Base-by-base conservation (phyloP, 2,888 invertebrate genomes). In the Drosophila suboccidentalis region DNA sequence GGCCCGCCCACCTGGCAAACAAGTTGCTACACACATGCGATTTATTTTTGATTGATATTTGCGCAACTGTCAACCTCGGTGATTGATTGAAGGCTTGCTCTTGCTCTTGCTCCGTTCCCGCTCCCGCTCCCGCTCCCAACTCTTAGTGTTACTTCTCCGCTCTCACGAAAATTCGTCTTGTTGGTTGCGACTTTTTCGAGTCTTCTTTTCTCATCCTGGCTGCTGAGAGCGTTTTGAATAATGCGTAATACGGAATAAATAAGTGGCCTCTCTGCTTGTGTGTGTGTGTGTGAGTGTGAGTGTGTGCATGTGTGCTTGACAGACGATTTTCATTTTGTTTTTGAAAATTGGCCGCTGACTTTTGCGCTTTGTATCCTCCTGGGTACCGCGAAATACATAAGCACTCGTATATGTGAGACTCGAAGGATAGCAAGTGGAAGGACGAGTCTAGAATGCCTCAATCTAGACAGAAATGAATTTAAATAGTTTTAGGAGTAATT, bases 21-120 rank as follows among this genome's bases (percentile, higher is more conserved):
- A 84, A 83, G 61, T 78, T 71, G 79, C 82, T 66, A 84, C 87
- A 82, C 71, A 85, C 80, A 89, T 89, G 76, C 87, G 89, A 89
- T 84, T 84, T 84, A 84, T 89, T 82, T 84, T 84, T 84, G 84
- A 89, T 89, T 84, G 89, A 84, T 84, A 84, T 84, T 84, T 84
- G 89, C 84, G 89, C 87, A 84, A 89, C 87, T 87, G 84, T 84
- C 84, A 84, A 76, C 87, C 73, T 71, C 64, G 85, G 82, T 87
- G 84, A 84, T 84, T 84, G 84, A 84, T 84, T 84, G 89, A 87
- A 84, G 89, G 73, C 82, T 79, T 79, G 69, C 71, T 49, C 26
- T 26, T 26, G 26, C 26, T 26, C 22, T 22, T 22, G 22, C 22
- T 22, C 19, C 3, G 2, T 19, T 19, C 19, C 19, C 3, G n/a